A percentile compares a stretch with the other conserved stretches of the same genome.
These are phyloP conservation scores for Epinotia ramella DNA, from an alignment of 2,888 invertebrate genomes.

Conservation along the genomic window DNA sequence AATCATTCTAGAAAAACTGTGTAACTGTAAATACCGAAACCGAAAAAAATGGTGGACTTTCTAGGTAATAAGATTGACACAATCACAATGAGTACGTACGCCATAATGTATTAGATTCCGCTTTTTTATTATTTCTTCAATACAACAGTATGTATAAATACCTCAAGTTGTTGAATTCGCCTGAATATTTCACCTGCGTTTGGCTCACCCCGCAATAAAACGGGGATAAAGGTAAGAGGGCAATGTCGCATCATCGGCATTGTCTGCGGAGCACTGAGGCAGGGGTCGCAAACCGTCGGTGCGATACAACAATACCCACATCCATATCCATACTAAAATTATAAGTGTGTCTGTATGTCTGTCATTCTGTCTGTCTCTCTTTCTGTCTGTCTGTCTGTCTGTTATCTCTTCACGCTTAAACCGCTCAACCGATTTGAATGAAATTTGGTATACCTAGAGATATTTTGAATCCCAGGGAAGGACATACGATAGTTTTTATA, in stretches of 20 bases:
- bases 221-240: conserved; percentile 41
- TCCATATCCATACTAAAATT: background rate
- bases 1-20: no score
- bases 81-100: background rate
- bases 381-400: no score
- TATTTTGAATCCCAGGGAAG: no score
- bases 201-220: conserved; percentile 37
- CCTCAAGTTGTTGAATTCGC: conserved; percentile 15
- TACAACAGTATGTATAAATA: background rate
- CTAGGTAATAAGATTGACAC: no score
- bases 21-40: no score
- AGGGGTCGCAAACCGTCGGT: conserved; percentile 31
- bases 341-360: no score
- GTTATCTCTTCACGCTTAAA: no score
- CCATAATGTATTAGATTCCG: background rate
- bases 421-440: no score
- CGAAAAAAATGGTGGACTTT: no score
- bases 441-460: no score
- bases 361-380: no score
- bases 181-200: conserved; percentile 37
- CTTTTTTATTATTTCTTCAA: background rate
- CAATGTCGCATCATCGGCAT: conserved; percentile 42
- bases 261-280: conserved; percentile 35
- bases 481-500: no score
- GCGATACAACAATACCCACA: background rate